A percentile compares a stretch with the other conserved stretches of the same genome.
Evolutionary conservation across 1,140 invertebrate genomes (phyloP).

Genomic region (Coenobita brevimanus): DNA sequence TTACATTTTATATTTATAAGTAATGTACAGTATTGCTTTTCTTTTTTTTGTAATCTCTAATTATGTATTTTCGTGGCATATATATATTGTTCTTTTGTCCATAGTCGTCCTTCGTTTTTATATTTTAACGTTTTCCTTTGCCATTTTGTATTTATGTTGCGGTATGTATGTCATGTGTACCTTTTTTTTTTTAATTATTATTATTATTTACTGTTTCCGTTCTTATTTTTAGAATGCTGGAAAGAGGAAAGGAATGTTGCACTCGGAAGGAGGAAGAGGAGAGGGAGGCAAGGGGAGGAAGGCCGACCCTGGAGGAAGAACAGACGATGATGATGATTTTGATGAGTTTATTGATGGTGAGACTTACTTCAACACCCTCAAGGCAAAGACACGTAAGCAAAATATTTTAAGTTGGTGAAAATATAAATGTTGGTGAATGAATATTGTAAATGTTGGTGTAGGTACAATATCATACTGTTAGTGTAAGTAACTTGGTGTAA

Average conservation of each 20-base stretch:
- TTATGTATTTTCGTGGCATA: too few relatives aligned
- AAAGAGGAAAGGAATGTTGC: not conserved
- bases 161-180: not conserved
- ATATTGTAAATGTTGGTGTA: too few relatives aligned
- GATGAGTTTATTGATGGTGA: constrained; percentile 6
- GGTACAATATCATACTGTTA: too few relatives aligned
- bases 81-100: too few relatives aligned
- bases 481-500: too few relatives aligned
- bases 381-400: constrained; percentile 37
- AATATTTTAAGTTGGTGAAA: too few relatives aligned
- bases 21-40: too few relatives aligned
- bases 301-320: not conserved
- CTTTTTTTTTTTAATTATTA: not conserved
- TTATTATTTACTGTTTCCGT: not conserved
- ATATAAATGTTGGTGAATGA: too few relatives aligned
- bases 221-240: not conserved
- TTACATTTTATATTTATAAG: too few relatives aligned
- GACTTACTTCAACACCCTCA: constrained; percentile 1
- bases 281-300: not conserved
- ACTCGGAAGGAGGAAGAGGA: not conserved
- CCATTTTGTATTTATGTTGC: not conserved
- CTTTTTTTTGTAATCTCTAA: too few relatives aligned
- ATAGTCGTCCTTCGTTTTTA: too few relatives aligned
- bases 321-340: constrained; percentile 7
- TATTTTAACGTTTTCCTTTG: too few relatives aligned